These are phyloP conservation scores for Pandemis heparana DNA, from an alignment of 2,888 invertebrate genomes.

Conservation along the genomic window DNA sequence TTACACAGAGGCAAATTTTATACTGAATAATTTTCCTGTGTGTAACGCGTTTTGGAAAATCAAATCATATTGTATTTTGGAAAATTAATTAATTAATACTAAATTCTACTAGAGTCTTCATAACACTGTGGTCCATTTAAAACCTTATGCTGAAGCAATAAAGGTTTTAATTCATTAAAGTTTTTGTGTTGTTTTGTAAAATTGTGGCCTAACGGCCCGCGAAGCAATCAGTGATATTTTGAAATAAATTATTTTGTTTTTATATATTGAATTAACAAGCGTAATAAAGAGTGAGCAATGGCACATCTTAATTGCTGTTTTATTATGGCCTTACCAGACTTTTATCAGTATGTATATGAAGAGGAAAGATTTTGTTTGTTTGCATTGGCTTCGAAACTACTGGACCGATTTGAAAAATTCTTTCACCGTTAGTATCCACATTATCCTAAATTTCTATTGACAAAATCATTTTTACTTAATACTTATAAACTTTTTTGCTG, in stretches of 20 bases:
- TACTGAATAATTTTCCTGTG: not conserved
- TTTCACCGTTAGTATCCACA: too few species aligned
- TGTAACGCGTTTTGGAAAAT: not conserved
- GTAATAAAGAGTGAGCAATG: slow-evolving; percentile 85
- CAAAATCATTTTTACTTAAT: too few species aligned
- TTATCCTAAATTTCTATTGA: too few species aligned
- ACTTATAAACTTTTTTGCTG: too few species aligned
- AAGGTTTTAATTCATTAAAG: slow-evolving; percentile 7
- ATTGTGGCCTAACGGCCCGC: slow-evolving; percentile 42
- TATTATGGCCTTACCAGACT: slow-evolving; percentile 56
- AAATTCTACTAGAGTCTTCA: slow-evolving; percentile 24
- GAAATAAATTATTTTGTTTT: slow-evolving; percentile 82
- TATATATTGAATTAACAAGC: slow-evolving; percentile 83
- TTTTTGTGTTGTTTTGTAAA: slow-evolving; percentile 27
- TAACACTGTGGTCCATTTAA: slow-evolving; percentile 17
- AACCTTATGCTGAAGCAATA: slow-evolving; percentile 25
- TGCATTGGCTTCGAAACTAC: too few species aligned
- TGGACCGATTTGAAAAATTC: too few species aligned
- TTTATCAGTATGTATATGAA: too few species aligned
- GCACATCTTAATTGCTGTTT: slow-evolving; percentile 81
- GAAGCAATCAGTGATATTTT: slow-evolving; percentile 78
- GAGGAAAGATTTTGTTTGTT: too few species aligned
- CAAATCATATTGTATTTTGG: not conserved
- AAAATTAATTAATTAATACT: not conserved
- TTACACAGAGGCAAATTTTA: not conserved